Percentiles rank a stretch among this genome's conserved stretches.
Conservation (phyloP, 2,888 invertebrate species). For the Shargacucullia verbasci region DNA sequence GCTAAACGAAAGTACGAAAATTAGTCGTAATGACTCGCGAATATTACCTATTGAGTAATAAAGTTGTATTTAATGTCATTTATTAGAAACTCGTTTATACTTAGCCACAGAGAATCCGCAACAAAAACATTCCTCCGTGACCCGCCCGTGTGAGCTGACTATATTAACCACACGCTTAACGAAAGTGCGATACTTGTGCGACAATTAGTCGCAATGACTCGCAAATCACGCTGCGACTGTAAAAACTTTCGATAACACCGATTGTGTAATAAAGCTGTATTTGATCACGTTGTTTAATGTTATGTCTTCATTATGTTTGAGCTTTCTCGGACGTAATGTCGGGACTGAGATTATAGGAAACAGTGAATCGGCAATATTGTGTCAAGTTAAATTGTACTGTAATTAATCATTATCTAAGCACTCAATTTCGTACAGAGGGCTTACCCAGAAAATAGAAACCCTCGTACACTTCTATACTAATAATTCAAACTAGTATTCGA, state of each 20-base stretch:
- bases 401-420: too few species aligned
- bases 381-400: too few species aligned
- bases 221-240: slow-evolving; percentile 13
- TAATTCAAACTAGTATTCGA: too few species aligned
- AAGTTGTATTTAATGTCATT: too few species aligned
- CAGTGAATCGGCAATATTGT: slow-evolving; percentile 13
- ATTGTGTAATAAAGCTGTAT: slow-evolving; percentile 23
- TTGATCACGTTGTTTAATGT: slow-evolving; percentile 15
- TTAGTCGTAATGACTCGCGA: slow-evolving; percentile 33
- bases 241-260: slow-evolving; percentile 17
- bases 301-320: slow-evolving; percentile 3
- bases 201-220: slow-evolving; percentile 35
- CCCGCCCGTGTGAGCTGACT: slow-evolving; percentile 41
- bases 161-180: slow-evolving; percentile 20
- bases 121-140: not conserved
- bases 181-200: slow-evolving; percentile 28
- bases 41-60: too few species aligned
- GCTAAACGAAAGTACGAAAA: slow-evolving; percentile 28
- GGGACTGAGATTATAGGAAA: not conserved
- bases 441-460: too few species aligned
- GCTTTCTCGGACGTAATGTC: slow-evolving; percentile 24
- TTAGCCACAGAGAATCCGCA: slow-evolving; percentile 17
- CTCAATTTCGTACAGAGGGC: too few species aligned
- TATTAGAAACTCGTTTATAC: too few species aligned
- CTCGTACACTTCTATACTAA: too few species aligned